phyloP scores from a whole-genome alignment of 2,113 vertebrate genomes.

The Clarias macrocephalus region DNA sequence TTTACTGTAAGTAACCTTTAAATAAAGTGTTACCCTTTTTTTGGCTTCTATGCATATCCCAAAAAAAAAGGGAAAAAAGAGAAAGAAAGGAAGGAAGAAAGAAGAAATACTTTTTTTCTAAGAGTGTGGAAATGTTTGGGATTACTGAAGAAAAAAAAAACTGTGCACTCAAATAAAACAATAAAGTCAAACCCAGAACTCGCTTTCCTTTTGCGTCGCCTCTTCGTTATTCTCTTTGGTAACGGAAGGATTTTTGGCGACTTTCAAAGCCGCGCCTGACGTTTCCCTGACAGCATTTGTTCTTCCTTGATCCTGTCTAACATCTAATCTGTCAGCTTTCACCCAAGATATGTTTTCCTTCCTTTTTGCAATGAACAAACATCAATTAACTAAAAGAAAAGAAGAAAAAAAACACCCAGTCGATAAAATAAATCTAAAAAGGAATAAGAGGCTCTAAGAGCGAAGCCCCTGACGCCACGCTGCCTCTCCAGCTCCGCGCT shows the following conservation, averaged over 20 bases:
- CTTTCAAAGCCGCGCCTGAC: neutral
- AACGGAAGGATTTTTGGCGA: neutral
- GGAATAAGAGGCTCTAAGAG: constrained; percentile 58
- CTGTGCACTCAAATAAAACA: neutral
- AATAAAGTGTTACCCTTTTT: neutral
- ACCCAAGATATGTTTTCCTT: constrained; percentile 66
- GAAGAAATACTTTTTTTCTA: too few relatives aligned
- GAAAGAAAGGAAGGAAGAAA: too few relatives aligned
- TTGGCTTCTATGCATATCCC: too few relatives aligned
- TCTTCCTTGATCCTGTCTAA: constrained; percentile 44
- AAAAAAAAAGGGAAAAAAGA: too few relatives aligned
- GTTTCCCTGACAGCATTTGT: constrained; percentile 55
- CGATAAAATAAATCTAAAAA: constrained; percentile 67
- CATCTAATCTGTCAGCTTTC: constrained; percentile 64
- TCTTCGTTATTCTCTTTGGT: neutral
- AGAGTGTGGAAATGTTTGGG: too few relatives aligned
- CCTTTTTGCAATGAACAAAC: constrained; percentile 45
- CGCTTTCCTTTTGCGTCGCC: neutral
- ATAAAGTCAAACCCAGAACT: neutral
- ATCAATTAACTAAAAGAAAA: constrained; percentile 69
- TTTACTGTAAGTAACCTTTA: neutral
- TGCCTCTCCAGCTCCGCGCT: constrained; percentile 30
- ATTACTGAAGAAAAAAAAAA: neutral
- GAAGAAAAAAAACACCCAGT: constrained; percentile 48
- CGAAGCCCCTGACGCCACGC: constrained; percentile 53